Evolutionary conservation across 1,140 invertebrate species (phyloP).

Genomic region (Reticulitermes speratus): DNA sequence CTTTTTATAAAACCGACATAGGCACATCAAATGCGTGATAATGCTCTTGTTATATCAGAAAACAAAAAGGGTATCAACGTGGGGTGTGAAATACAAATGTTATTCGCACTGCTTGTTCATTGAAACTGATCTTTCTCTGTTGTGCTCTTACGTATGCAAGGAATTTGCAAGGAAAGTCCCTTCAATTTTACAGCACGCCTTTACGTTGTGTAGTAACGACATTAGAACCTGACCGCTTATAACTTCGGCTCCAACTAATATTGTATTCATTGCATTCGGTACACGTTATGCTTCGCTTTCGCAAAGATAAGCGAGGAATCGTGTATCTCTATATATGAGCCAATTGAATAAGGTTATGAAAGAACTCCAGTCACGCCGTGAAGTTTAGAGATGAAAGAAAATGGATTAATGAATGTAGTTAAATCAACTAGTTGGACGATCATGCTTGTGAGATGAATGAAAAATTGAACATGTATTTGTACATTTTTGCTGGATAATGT

Average conservation of each 20-base stretch:
- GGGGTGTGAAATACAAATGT: no score
- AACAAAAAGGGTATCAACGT: no score
- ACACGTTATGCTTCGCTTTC: not conserved
- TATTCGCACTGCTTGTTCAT: no score
- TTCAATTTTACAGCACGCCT: not conserved
- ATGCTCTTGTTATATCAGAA: no score
- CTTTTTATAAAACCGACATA: no score
- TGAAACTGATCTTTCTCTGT: no score
- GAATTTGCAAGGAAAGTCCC: not conserved
- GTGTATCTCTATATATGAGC: not conserved
- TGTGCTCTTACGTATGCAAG: no score
- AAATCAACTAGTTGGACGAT: not conserved
- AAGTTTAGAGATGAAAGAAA: not conserved
- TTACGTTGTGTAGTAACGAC: not conserved
- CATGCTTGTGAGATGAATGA: not conserved
- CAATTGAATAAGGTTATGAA: not conserved
- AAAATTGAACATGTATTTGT: not conserved
- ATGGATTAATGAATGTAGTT: not conserved
- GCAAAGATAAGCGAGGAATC: not conserved
- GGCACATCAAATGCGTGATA: no score
- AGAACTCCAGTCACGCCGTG: not conserved
- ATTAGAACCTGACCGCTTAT: not conserved
- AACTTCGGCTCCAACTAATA: not conserved
- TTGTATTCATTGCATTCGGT: conserved; percentile 4
- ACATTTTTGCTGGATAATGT: no score